Base-by-base conservation (phyloP, 1,140 invertebrate genomes). In the Lepidurus couesii region DNA sequence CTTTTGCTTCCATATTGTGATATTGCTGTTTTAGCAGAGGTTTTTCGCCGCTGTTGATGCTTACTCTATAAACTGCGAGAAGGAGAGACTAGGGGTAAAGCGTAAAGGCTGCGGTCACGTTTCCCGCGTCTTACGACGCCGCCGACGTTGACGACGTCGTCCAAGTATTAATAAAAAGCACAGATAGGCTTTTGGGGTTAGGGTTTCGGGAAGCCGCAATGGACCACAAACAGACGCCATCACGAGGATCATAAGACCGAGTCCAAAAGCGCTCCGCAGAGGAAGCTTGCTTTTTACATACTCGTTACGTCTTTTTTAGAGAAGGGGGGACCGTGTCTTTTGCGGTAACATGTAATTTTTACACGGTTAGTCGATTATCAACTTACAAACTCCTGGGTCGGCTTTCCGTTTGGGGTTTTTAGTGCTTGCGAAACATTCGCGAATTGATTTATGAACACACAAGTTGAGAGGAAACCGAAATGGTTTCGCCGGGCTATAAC, bases 161-260 rank as follows among this genome's bases (percentile, higher is more conserved):
- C 53, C 53, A 65, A 65, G 53, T 65, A 65, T 65, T 65, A 65
- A 65, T 65, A 65, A 65, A 65, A 65, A 65, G 53, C 53, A 65
- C 53, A 65, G 53, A 65, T 65, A 65, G 53, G 53, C 53, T 65
- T 65, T 65, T 65, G 21, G 53, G 53, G 53, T 65, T 65, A 65
- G 53, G 53, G n/a, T 65, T 65, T 65, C 9, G 53, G 53, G 53
- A 65, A 65, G 53, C 53, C 53, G 53, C 53, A 65, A 65, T 65
- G 53, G 53, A 65, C 53, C 53, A 65, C 53, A 65, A 65, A 65
- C 53, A 65, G 53, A 65, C 53, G 53, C 53, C 53, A 65, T 65
- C 53, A 13, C 21, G 53, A 16, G 13, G 53, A 65, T 65, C 53
- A 21, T 65, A 65, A 65, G 53, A 65, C 53, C 0, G 53, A 21